These are phyloP conservation scores for Leptura quadrifasciata DNA, from an alignment of 2,888 invertebrate species.

Conservation along the genomic window DNA sequence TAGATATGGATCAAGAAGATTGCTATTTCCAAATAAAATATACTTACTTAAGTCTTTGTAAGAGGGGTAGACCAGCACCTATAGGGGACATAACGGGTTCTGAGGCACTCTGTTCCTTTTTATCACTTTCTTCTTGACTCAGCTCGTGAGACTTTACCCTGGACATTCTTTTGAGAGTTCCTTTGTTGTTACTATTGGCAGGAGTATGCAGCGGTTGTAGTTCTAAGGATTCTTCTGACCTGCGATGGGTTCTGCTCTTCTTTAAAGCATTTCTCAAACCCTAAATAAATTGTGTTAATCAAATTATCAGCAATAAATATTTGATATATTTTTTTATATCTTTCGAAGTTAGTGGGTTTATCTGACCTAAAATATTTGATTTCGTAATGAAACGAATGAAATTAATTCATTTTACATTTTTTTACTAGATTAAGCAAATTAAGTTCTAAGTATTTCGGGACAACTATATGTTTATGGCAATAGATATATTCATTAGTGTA, in stretches of 20 bases:
- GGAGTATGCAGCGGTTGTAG: conserved; percentile 78
- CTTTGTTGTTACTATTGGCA: conserved; percentile 74
- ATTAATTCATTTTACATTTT: too few relatives aligned
- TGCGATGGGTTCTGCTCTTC: conserved; percentile 76
- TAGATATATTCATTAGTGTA: too few relatives aligned
- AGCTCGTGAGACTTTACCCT: conserved; percentile 84
- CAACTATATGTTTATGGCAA: too few relatives aligned
- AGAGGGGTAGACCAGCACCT: conserved; percentile 88
- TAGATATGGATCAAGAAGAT: conserved; percentile 48
- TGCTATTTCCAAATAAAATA: too few relatives aligned
- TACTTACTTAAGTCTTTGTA: conserved; percentile 80
- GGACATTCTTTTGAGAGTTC: conserved; percentile 83
- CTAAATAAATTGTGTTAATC: conserved; percentile 65
- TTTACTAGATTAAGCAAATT: too few relatives aligned
- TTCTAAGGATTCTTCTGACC: conserved; percentile 82
- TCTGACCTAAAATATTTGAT: too few relatives aligned
- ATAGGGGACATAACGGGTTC: conserved; percentile 79
- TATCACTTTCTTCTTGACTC: conserved; percentile 73
- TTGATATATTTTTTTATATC: too few relatives aligned
- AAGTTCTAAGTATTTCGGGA: too few relatives aligned
- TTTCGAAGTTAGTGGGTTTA: too few relatives aligned
- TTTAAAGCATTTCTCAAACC: conserved; percentile 78
- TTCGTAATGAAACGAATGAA: too few relatives aligned
- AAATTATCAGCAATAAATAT: conserved; percentile 34
- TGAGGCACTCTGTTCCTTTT: conserved; percentile 67